Conservation (phyloP, 2,888 invertebrate genomes). For the Drosophila pseudotakahashii region DNA sequence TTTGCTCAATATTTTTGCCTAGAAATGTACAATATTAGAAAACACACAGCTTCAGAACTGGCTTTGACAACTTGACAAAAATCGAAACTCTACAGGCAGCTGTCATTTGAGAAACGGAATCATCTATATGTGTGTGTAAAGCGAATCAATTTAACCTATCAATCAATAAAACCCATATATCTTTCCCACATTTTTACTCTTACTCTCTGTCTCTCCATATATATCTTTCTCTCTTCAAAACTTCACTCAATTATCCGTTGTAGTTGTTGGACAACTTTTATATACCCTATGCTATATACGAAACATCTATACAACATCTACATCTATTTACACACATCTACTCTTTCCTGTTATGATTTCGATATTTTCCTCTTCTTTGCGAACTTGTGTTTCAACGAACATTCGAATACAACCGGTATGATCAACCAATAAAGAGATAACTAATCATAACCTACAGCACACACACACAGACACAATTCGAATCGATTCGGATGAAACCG, state of each 20-base stretch:
- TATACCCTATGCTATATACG: slow-evolving; percentile 2
- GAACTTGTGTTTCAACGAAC: slow-evolving; percentile 29
- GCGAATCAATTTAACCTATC: slow-evolving; percentile 26
- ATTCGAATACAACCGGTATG: slow-evolving; percentile 43
- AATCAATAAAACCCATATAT: slow-evolving; percentile 40
- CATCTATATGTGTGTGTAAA: slow-evolving; percentile 45
- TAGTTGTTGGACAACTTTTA: slow-evolving; percentile 64
- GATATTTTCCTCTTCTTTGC: slow-evolving; percentile 32
- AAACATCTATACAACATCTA: not conserved
- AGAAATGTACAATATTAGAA: slow-evolving; percentile 36
- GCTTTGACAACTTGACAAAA: slow-evolving; percentile 9
- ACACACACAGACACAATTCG: slow-evolving; percentile 39
- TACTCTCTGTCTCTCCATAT: slow-evolving; percentile 25
- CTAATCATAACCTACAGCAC: slow-evolving; percentile 19
- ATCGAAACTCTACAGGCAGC: slow-evolving; percentile 10
- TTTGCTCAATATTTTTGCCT: slow-evolving; percentile 47
- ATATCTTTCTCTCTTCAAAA: slow-evolving; percentile 35
- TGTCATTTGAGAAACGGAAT: slow-evolving; percentile 29
- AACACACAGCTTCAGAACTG: slow-evolving; percentile 8
- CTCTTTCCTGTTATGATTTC: slow-evolving; percentile 20
- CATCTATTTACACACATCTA: slow-evolving; percentile 11
- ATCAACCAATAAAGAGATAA: slow-evolving; percentile 62
- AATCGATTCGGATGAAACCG: slow-evolving; percentile 27
- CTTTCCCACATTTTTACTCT: slow-evolving; percentile 40
- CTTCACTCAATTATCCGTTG: slow-evolving; percentile 65